A percentile compares a stretch with the other conserved stretches of the same genome.
Conservation (phyloP, 2,113 vertebrate genomes). For the Dolichallabes microphthalmus region DNA sequence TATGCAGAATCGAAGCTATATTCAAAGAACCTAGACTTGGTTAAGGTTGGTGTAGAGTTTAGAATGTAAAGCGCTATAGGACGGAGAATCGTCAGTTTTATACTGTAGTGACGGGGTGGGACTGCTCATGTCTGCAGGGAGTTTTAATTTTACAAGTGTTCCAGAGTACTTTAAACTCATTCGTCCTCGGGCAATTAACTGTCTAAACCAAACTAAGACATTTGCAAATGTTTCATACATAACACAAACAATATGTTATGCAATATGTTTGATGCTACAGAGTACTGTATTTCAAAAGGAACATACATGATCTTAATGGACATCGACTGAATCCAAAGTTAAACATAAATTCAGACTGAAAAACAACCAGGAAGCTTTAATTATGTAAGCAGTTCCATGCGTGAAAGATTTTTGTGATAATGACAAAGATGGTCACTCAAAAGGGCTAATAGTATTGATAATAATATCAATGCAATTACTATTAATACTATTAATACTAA, state of each 20-base stretch:
- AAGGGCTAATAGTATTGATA: background rate
- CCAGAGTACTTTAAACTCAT: background rate
- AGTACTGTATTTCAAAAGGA: background rate
- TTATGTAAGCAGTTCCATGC: background rate
- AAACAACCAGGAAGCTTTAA: background rate
- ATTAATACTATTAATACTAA: no score
- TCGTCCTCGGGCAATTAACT: constrained; percentile 1
- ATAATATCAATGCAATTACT: no score
- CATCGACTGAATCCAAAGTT: background rate
- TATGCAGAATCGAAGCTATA: background rate
- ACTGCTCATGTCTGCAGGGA: background rate
- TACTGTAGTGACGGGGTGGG: background rate
- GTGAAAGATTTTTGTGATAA: background rate
- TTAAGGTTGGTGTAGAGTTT: background rate
- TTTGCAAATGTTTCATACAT: background rate
- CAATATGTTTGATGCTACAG: background rate
- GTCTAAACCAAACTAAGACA: background rate
- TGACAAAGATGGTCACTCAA: background rate
- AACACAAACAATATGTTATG: background rate
- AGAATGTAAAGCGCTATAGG: background rate
- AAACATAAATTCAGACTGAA: background rate
- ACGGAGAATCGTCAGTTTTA: background rate
- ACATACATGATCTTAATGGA: background rate
- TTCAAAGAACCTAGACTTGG: no score
- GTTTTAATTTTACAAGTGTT: background rate